Evolutionary conservation across 2,113 vertebrate species (phyloP).

Genomic region (Nanorana parkeri): DNA sequence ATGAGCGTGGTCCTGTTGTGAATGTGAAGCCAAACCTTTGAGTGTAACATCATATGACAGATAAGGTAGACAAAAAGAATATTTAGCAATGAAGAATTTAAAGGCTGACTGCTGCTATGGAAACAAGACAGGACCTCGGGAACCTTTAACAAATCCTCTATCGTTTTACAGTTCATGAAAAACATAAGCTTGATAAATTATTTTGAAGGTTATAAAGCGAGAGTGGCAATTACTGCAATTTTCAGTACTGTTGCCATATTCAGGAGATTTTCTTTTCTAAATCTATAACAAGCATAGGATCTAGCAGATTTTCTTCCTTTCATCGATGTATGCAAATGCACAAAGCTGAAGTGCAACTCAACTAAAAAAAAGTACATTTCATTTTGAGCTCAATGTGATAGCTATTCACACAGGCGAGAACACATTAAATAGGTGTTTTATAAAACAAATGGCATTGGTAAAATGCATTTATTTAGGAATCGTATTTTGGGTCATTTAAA

Average conservation of each 20-base stretch:
- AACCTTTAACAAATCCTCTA: conserved; percentile 36
- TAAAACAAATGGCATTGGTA: neutral
- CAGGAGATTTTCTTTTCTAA: conserved; percentile 35
- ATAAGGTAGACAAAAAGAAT: conserved; percentile 40
- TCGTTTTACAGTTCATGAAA: conserved; percentile 34
- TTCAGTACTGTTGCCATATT: neutral
- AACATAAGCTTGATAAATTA: conserved; percentile 45
- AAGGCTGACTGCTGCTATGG: conserved; percentile 41
- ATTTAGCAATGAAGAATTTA: conserved; percentile 17
- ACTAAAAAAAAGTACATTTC: neutral
- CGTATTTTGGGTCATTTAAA: too few relatives aligned
- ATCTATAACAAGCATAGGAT: conserved; percentile 2
- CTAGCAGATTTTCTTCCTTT: conserved; percentile 26
- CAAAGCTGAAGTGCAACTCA: neutral
- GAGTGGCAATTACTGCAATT: conserved; percentile 41
- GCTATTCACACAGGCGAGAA: neutral
- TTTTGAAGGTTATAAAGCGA: conserved; percentile 26
- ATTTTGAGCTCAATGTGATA: neutral
- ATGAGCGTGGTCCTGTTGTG: neutral
- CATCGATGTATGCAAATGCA: neutral
- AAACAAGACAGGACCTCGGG: conserved; percentile 26
- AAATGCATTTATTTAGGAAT: too few relatives aligned
- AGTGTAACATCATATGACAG: conserved; percentile 36
- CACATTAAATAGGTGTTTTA: neutral
- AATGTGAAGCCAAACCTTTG: conserved; percentile 18